A percentile compares a stretch with the other conserved stretches of the same genome.
These are phyloP conservation scores for Drosophila azteca DNA, from an alignment of 1,140 invertebrate genomes.

Conservation along the genomic window DNA sequence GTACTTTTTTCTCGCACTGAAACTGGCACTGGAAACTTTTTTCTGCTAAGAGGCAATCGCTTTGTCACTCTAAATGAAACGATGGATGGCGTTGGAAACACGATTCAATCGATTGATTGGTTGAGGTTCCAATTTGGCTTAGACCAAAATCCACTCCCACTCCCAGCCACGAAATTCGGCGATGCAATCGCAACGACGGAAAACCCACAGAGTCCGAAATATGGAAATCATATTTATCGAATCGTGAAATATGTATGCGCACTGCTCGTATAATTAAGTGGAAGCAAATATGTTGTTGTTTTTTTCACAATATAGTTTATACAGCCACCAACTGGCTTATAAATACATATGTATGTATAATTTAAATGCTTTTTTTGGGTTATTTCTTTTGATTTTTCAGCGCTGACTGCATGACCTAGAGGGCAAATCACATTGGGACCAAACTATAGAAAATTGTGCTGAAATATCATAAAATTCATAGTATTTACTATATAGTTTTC, in stretches of 20 bases:
- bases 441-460: too few species aligned
- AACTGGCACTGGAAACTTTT: slow-evolving; percentile 8
- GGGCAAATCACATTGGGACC: slow-evolving; percentile 26
- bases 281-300: slow-evolving; percentile 29
- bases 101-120: too few species aligned
- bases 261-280: slow-evolving; percentile 16
- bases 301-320: slow-evolving; percentile 30
- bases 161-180: slow-evolving; percentile 7
- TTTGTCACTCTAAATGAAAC: slow-evolving; percentile 59
- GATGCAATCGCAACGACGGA: slow-evolving; percentile 50
- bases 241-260: slow-evolving; percentile 39
- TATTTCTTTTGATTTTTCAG: slow-evolving; percentile 20
- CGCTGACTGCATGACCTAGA: slow-evolving; percentile 51
- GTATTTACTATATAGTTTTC: too few species aligned
- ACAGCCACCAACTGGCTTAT: slow-evolving; percentile 22
- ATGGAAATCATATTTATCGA: slow-evolving; percentile 36
- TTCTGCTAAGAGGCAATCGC: slow-evolving; percentile 31
- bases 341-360: slow-evolving; percentile 47
- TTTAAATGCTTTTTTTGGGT: slow-evolving; percentile 44
- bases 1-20: neutral
- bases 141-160: slow-evolving; percentile 62
- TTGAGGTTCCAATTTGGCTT: slow-evolving; percentile 59
- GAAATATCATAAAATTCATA: too few species aligned
- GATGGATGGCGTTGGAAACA: slow-evolving; percentile 51
- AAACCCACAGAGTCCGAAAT: slow-evolving; percentile 36